Evolutionary conservation across 2,113 vertebrate genomes (phyloP).

Genomic region (Panthera uncia): DNA sequence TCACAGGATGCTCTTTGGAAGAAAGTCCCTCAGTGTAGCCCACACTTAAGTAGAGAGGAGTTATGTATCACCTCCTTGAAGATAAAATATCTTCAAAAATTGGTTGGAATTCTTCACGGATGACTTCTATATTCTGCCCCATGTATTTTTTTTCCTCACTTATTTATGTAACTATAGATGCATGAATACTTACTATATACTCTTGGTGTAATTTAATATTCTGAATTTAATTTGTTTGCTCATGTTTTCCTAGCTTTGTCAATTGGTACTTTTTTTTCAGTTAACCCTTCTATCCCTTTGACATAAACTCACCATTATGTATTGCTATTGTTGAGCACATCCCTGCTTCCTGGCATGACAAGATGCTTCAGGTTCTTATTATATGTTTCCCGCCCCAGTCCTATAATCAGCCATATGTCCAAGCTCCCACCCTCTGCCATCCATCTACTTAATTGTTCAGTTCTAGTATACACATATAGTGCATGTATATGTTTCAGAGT

Average conservation of each 20-base stretch:
- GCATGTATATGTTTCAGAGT: not conserved
- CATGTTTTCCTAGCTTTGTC: not conserved
- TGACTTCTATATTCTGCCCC: not conserved
- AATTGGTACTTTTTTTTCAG: not conserved
- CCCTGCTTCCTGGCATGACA: not conserved
- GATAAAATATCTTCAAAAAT: not conserved
- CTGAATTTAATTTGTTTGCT: not conserved
- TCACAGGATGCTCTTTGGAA: not conserved
- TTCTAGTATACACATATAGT: not conserved
- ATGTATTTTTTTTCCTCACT: not conserved
- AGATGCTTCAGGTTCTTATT: not conserved
- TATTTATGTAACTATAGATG: not conserved
- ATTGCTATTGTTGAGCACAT: not conserved
- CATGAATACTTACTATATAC: not conserved
- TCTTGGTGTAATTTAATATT: not conserved
- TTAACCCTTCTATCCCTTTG: not conserved
- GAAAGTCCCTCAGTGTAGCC: not conserved
- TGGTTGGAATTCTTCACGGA: not conserved
- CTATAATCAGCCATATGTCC: not conserved
- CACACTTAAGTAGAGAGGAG: not conserved
- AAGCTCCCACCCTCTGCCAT: not conserved
- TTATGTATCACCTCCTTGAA: not conserved
- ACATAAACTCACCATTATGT: not conserved
- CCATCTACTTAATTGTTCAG: not conserved
- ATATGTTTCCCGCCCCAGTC: not conserved